Conservation (phyloP, 2,797 vertebrate species). For the Mormyrus proboscirostris region DNA sequence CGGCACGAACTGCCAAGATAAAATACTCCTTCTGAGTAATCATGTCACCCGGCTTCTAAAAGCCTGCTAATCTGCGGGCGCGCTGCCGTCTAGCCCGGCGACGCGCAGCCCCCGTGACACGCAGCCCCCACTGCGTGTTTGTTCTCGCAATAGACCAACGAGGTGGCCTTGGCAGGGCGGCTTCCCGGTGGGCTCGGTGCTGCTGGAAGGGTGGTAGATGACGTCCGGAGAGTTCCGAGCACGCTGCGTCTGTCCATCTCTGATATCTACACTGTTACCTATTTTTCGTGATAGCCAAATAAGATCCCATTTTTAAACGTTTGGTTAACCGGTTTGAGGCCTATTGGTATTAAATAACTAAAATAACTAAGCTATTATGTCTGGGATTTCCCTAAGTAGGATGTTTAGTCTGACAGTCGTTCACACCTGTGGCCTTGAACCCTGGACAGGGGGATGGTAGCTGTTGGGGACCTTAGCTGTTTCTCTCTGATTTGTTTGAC, state of each 20-base stretch:
- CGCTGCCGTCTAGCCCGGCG: conserved; percentile 36
- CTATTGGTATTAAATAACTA: neutral
- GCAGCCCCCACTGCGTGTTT: conserved; percentile 46
- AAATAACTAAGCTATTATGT: neutral
- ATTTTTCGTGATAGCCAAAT: neutral
- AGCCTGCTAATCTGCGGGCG: conserved; percentile 50
- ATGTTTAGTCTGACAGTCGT: neutral
- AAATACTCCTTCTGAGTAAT: conserved; percentile 61
- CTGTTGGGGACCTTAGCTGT: neutral
- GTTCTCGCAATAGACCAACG: conserved; percentile 57
- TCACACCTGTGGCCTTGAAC: neutral
- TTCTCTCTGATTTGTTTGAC: neutral
- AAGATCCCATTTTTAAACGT: neutral
- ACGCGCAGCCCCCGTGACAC: conserved; percentile 29
- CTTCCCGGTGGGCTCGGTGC: conserved; percentile 28
- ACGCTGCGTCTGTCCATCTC: neutral
- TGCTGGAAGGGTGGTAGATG: conserved; percentile 28
- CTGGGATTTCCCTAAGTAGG: neutral
- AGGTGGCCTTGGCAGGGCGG: conserved; percentile 43
- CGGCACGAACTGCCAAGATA: conserved; percentile 63
- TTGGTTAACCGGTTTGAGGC: neutral
- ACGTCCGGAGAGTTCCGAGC: conserved; percentile 15
- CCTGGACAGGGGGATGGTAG: neutral
- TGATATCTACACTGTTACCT: neutral
- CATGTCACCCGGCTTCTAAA: conserved; percentile 55